Conservation (phyloP, 2,888 invertebrate genomes). For the Tenthredo livida region DNA sequence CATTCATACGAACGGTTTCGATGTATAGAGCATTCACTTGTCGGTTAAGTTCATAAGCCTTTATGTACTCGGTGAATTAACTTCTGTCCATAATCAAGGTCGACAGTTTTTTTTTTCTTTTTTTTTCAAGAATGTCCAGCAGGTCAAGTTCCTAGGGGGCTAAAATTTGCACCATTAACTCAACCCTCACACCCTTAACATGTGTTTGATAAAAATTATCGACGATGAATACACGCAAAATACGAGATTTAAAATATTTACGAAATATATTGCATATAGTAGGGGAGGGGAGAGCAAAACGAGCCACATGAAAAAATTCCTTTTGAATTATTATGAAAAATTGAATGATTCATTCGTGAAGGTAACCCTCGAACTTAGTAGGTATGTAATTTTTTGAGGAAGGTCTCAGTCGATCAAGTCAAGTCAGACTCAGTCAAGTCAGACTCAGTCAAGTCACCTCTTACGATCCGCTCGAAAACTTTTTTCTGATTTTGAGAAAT, state of each 20-base stretch:
- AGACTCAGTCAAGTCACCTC: too few species aligned
- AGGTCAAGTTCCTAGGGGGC: neutral
- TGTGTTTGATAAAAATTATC: neutral
- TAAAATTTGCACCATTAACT: neutral
- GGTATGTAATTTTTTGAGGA: too few species aligned
- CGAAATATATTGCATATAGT: neutral
- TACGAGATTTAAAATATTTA: neutral
- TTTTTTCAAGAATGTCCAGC: neutral
- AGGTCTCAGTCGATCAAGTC: too few species aligned
- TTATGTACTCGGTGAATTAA: slow-evolving; percentile 51
- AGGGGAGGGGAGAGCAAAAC: too few species aligned
- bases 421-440: too few species aligned
- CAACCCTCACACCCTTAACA: neutral
- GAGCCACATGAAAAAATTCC: too few species aligned
- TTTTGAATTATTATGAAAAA: too few species aligned
- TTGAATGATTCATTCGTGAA: too few species aligned
- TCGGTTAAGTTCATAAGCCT: slow-evolving; percentile 51
- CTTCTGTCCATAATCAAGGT: slow-evolving; percentile 47
- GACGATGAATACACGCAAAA: neutral
- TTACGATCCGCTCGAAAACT: too few species aligned
- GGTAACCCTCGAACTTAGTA: too few species aligned
- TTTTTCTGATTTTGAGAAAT: too few species aligned
- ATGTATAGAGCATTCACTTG: slow-evolving; percentile 46
- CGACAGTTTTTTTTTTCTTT: slow-evolving; percentile 14
- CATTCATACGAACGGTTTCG: slow-evolving; percentile 49